Evolutionary conservation across 2,113 vertebrate genomes (phyloP).

Genomic region (Ophiodon elongatus): DNA sequence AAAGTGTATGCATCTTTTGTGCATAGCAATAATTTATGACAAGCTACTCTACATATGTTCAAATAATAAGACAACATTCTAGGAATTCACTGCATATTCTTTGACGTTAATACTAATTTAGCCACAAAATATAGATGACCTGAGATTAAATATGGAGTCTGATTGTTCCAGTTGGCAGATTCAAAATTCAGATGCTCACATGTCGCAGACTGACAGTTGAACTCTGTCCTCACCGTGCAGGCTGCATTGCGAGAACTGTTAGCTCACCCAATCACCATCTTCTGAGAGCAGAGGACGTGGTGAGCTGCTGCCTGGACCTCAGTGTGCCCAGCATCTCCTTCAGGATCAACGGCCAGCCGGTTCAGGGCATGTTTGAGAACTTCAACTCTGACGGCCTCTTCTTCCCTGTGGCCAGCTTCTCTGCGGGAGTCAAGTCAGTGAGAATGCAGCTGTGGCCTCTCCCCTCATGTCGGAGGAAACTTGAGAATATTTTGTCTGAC

Average conservation of each 20-base stretch:
- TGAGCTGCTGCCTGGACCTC: conserved; percentile 97
- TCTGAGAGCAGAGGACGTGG: conserved; percentile 91
- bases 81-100: not conserved
- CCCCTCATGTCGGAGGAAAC: not conserved
- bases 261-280: conserved; percentile 95
- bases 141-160: not conserved
- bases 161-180: not conserved
- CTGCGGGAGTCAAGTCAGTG: conserved; percentile 95
- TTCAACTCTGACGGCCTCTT: conserved; percentile 97
- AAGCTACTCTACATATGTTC: too few relatives aligned
- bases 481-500: not conserved
- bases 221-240: conserved; percentile 67
- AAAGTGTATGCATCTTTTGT: not conserved
- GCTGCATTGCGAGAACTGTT: conserved; percentile 91
- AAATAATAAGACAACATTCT: too few relatives aligned
- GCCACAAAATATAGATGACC: not conserved
- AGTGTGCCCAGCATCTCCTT: conserved; percentile 97
- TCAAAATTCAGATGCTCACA: not conserved
- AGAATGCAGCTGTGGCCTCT: not conserved
- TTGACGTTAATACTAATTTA: not conserved
- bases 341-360: conserved; percentile 96
- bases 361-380: conserved; percentile 99
- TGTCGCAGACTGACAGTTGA: not conserved
- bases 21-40: not conserved
- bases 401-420: conserved; percentile 96